Evolutionary conservation across 2,113 vertebrate species (phyloP), one percentile per base, ranked within the genome.

Genomic region (Lagopus leucura): DNA sequence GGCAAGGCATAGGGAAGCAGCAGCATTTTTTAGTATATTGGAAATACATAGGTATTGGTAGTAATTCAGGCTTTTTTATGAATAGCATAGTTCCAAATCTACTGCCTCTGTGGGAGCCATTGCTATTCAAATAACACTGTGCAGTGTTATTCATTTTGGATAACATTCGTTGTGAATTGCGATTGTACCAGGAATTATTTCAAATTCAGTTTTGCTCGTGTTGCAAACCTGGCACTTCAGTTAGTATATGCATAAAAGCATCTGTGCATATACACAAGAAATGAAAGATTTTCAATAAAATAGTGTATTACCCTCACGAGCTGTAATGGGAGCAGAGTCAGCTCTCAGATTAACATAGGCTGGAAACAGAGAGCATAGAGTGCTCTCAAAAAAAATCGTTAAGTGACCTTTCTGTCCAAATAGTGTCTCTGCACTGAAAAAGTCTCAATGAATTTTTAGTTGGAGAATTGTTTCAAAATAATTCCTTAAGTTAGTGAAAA

Each of bases 111-210:
- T 77, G 75, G 82, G 81, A 95, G 77, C 67, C 16, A 86, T 89
- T 95, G 81, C 60, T 92, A 79, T 92, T 94, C 85, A 69, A 90
- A 93, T 87, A 95, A 88, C 50, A 79, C n/a, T 61, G 54, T 76
- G 50, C 58, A 92, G 66, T 52, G 21, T 66, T 92, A 92, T 45
- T 92, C 5, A 36, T 90, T 82, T 66, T 66, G 77, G 91, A 89
- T 90, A 94, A 71, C 21, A 90, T 81, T 74, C 50, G 25, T 81
- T 93, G 73, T 88, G 76, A 88, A 65, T 78, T 16, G 3, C 1
- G 3, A 17, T 47, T 71, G 65, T 38, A 78, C 57, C 36, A 86
- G 60, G 67, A 92, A 90, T 95, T 92, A 91, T 82, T 94, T 88
- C 82, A 89, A 85, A 94, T 78, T 88, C 88, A 86, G 50, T 91